Conservation (phyloP, 2,888 invertebrate genomes). For the Hyposoter dolosus region DNA sequence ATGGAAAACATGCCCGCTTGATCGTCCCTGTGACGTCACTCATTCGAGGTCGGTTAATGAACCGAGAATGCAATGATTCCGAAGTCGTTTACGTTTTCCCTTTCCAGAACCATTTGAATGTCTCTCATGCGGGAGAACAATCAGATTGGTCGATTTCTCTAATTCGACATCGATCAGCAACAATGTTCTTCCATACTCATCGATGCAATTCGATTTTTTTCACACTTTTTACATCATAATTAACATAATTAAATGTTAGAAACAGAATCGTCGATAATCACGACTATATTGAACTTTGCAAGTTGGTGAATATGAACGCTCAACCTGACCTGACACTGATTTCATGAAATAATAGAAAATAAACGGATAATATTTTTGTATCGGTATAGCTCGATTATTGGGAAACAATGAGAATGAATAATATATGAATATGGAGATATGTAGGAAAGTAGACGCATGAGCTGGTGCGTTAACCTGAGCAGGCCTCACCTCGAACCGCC, state of each 20-base stretch:
- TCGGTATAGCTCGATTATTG: background rate
- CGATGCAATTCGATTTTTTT: background rate
- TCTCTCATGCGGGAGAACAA: background rate
- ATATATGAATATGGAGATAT: constrained; percentile 19
- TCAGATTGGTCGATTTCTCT: background rate
- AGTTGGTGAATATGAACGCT: background rate
- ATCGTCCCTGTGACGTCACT: constrained; percentile 78
- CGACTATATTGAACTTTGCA: background rate
- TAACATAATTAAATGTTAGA: background rate
- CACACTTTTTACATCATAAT: background rate
- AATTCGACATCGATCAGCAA: background rate
- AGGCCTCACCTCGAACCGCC: constrained; percentile 63
- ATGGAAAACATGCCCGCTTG: constrained; percentile 76
- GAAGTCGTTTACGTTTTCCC: constrained; percentile 55
- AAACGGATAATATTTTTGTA: background rate
- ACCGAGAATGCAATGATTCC: constrained; percentile 71
- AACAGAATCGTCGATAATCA: background rate
- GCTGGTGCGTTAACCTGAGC: constrained; percentile 64
- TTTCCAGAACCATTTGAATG: background rate
- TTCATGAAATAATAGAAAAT: background rate
- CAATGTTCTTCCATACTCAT: background rate
- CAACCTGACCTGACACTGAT: background rate
- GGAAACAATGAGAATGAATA: background rate
- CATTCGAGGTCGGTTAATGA: constrained; percentile 82
- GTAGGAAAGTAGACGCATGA: constrained; percentile 48